phyloP scores from a whole-genome alignment of 92 coral and sea anemone species.

The Hydrozoanthus gracilis region DNA sequence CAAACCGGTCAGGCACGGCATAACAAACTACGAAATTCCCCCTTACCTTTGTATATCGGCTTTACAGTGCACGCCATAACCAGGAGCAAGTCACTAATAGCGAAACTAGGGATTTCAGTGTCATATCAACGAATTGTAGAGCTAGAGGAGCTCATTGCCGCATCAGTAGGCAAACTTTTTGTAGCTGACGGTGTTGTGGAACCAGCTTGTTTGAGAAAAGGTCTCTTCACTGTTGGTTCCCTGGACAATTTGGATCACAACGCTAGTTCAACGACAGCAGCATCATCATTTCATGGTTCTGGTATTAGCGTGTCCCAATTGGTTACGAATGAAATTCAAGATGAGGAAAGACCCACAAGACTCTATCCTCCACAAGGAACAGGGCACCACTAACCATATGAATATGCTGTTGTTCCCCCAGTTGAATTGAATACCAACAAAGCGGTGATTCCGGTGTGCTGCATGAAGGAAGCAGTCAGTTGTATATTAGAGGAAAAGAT shows the following conservation, averaged over 20 bases:
- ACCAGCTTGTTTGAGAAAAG: conserved; percentile 56
- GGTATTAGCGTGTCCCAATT: conserved; percentile 70
- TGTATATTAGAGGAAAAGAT: not conserved
- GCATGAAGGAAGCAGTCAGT: not conserved
- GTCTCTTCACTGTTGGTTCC: conserved; percentile 63
- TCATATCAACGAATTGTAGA: conserved; percentile 79
- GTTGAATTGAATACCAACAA: conserved; percentile 65
- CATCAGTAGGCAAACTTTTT: conserved; percentile 71
- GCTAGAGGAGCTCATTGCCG: conserved; percentile 73
- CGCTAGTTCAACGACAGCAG: conserved; percentile 71
- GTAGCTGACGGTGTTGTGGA: conserved; percentile 57
- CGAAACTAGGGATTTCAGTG: conserved; percentile 70
- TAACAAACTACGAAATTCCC: conserved; percentile 73
- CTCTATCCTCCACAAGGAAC: conserved; percentile 62
- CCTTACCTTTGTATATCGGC: conserved; percentile 73
- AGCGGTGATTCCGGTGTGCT: conserved; percentile 56
- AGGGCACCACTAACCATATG: conserved; percentile 52
- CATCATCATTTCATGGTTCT: conserved; percentile 73
- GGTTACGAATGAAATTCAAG: conserved; percentile 44
- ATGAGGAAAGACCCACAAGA: conserved; percentile 42
- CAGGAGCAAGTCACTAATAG: conserved; percentile 77
- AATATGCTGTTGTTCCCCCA: conserved; percentile 40
- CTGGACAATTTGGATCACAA: conserved; percentile 67
- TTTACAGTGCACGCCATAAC: conserved; percentile 63
- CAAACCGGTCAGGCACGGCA: conserved; percentile 84